phyloP scores from a whole-genome alignment of 2,797 vertebrate genomes.

The Chanos chanos region DNA sequence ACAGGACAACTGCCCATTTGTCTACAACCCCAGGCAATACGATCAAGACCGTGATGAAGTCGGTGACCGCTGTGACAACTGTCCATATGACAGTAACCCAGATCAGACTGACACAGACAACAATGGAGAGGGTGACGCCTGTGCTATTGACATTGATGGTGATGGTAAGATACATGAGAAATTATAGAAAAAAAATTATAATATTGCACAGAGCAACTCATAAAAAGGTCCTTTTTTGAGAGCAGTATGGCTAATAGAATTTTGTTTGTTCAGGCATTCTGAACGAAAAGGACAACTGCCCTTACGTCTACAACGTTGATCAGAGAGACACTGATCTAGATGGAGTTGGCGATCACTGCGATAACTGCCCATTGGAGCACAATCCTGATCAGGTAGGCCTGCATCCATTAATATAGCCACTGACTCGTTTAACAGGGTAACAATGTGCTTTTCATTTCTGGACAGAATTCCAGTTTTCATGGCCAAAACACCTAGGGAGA shows the following conservation, averaged over 20 bases:
- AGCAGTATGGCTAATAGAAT: slow-evolving; percentile 16
- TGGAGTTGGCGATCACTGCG: slow-evolving; percentile 96
- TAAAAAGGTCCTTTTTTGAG: not conserved
- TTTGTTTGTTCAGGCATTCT: slow-evolving; percentile 78
- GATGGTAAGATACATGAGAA: slow-evolving; percentile 77
- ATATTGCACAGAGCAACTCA: not conserved
- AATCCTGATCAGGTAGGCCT: slow-evolving; percentile 92
- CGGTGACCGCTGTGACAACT: slow-evolving; percentile 96
- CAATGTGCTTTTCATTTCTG: slow-evolving; percentile 44
- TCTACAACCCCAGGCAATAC: slow-evolving; percentile 94
- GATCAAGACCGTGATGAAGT: slow-evolving; percentile 94
- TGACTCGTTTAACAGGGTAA: not conserved
- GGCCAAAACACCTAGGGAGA: no score
- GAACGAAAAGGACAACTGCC: slow-evolving; percentile 95
- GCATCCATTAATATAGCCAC: not conserved
- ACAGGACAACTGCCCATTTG: slow-evolving; percentile 94
- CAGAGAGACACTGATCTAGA: slow-evolving; percentile 94
- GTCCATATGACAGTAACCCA: slow-evolving; percentile 91
- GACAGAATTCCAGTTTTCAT: no score
- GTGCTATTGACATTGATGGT: slow-evolving; percentile 95
- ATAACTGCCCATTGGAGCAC: slow-evolving; percentile 96
- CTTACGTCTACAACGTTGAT: slow-evolving; percentile 96
- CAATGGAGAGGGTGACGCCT: slow-evolving; percentile 96
- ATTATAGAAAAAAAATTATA: not conserved
- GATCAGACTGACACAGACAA: slow-evolving; percentile 95